phyloP scores from a whole-genome alignment of 1,140 invertebrate species.

The Tetraneura akinire region DNA sequence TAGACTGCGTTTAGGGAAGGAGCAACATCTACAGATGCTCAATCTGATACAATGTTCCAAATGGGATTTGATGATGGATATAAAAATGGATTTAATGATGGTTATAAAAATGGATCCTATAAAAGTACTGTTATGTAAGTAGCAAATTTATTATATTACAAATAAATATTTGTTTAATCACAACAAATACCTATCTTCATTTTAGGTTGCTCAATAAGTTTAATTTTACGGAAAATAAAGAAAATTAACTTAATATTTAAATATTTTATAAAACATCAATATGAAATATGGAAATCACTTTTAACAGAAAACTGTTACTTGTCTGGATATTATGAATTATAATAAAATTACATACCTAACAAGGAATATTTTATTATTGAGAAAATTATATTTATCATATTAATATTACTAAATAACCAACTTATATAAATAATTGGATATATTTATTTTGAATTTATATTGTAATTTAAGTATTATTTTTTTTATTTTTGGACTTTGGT shows the following conservation, averaged over 20 bases:
- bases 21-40: background rate
- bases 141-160: background rate
- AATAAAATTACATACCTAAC: too few species aligned
- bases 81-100: background rate
- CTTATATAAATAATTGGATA: too few species aligned
- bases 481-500: too few species aligned
- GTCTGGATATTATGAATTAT: background rate
- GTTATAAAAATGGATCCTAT: conserved; percentile 26
- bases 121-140: conserved; percentile 38
- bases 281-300: background rate
- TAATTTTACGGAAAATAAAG: background rate
- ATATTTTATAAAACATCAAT: background rate
- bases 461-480: too few species aligned
- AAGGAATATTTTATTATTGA: background rate
- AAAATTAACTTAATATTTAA: background rate
- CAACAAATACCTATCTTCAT: background rate
- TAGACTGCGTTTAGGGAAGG: conserved; percentile 24
- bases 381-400: too few species aligned
- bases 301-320: background rate
- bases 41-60: conserved; percentile 32
- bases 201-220: conserved; percentile 24
- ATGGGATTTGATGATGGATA: conserved; percentile 33
- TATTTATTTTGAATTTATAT: too few species aligned
- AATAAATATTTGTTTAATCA: too few species aligned
- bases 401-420: too few species aligned